Conservation (phyloP, 2,113 vertebrate genomes). For the Sula dactylatra region DNA sequence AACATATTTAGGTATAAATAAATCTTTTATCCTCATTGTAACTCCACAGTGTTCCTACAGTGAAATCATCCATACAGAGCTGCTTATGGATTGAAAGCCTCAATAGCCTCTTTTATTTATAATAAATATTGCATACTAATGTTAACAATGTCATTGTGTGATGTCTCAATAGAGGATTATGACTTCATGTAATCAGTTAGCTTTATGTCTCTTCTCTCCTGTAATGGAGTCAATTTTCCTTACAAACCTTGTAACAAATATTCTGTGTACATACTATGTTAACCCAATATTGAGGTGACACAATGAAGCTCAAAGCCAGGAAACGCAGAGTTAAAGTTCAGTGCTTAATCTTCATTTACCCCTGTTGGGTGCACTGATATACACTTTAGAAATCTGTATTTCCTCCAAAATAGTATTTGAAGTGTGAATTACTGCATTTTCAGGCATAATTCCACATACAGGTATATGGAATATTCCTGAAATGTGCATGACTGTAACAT, state of each 20-base stretch:
- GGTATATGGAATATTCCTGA: neutral
- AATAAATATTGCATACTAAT: conserved; percentile 58
- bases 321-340: neutral
- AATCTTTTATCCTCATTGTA: conserved; percentile 56
- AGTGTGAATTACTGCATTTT: neutral
- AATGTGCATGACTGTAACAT: neutral
- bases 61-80: conserved; percentile 53
- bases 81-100: conserved; percentile 42
- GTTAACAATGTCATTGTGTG: conserved; percentile 28
- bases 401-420: neutral
- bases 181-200: conserved; percentile 44
- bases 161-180: conserved; percentile 42
- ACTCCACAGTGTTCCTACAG: conserved; percentile 31
- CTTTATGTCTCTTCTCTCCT: conserved; percentile 17
- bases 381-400: neutral
- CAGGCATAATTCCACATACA: neutral
- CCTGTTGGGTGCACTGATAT: neutral
- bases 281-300: neutral
- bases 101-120: conserved; percentile 62
- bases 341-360: neutral
- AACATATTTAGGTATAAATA: conserved; percentile 61
- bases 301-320: neutral
- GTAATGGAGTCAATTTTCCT: conserved; percentile 41
- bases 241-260: conserved; percentile 1
- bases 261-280: neutral